phyloP scores from a whole-genome alignment of 2,113 vertebrate genomes.

The Urocitellus parryii region DNA sequence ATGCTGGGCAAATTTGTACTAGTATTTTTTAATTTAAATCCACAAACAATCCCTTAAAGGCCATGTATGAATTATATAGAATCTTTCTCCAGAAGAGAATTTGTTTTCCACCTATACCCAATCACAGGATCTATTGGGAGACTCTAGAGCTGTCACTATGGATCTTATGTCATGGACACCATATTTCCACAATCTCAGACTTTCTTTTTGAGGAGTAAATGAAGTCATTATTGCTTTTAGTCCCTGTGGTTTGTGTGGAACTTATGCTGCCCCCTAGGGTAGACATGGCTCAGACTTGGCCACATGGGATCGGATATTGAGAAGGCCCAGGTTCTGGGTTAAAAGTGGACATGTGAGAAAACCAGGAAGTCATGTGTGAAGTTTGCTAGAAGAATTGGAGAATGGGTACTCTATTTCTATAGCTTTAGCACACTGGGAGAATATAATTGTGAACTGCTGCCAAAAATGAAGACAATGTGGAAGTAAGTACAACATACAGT shows the following conservation, averaged over 20 bases:
- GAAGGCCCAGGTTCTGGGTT: not conserved
- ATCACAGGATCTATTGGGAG: not conserved
- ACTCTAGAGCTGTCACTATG: not conserved
- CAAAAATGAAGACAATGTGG: not conserved
- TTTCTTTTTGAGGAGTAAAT: not conserved
- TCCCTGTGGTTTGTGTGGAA: not conserved
- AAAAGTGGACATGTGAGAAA: not conserved
- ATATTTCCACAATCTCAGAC: not conserved
- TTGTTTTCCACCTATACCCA: not conserved
- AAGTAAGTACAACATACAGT: not conserved
- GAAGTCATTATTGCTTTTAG: not conserved
- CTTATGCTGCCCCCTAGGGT: not conserved
- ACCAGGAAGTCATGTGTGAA: not conserved
- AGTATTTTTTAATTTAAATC: not conserved
- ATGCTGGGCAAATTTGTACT: not conserved
- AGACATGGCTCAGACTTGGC: not conserved
- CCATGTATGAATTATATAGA: not conserved
- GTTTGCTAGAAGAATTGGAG: not conserved
- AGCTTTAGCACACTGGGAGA: not conserved
- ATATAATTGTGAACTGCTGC: not conserved
- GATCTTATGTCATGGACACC: not conserved
- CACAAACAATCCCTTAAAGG: not conserved
- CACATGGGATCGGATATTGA: not conserved
- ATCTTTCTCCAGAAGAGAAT: not conserved
- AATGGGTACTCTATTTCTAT: not conserved